Base-by-base conservation (phyloP, 2,113 vertebrate species). In the Pseudopipra pipra region DNA sequence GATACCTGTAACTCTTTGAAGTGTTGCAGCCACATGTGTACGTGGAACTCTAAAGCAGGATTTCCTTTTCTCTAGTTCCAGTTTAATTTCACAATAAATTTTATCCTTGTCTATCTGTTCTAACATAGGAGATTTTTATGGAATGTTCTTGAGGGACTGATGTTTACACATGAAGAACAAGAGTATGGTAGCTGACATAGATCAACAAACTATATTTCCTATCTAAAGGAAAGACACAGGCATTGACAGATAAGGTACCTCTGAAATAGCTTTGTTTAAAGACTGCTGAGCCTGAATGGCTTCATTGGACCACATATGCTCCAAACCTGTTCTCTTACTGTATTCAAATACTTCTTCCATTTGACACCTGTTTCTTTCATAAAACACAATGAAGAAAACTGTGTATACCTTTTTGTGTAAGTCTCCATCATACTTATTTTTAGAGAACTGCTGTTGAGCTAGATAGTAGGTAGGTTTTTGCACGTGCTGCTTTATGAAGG, bases 381-480 rank as follows among this genome's bases (percentile, higher is more conserved):
- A 47, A 94, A 95, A 87, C 30, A 85, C 16, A 76, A 70, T 66
- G 41, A 87, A 87, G 33, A 89, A 89, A 94, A 58, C 54, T 27
- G 21, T 54, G 73, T 59, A 31, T 49, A 56, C 9, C 33, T 85
- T 78, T 31, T 63, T 75, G 44, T 66, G 14, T 52, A 90, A 87
- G 41, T 83, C 46, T 85, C 49, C 24, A 46, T 67, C 28, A 58
- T 14, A 21, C n/a, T 73, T 80, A 58, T 62, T 94, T 95, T 87
- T 85, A 85, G 30, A 67, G 14, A 85, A 43, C 23, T 85, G 35
- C 23, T 59, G 78, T 35, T 85, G 58, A 83, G 22, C 46, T 9
- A 15, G 16, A 15, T 83, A 51, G 43, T 73, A 79, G 67, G 27
- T 49, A 89, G 17, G 4, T 73, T 91, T 92, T 79, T 70, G 52